Conservation (phyloP, 2,113 vertebrate genomes). For the Coryphaenoides rupestris region DNA sequence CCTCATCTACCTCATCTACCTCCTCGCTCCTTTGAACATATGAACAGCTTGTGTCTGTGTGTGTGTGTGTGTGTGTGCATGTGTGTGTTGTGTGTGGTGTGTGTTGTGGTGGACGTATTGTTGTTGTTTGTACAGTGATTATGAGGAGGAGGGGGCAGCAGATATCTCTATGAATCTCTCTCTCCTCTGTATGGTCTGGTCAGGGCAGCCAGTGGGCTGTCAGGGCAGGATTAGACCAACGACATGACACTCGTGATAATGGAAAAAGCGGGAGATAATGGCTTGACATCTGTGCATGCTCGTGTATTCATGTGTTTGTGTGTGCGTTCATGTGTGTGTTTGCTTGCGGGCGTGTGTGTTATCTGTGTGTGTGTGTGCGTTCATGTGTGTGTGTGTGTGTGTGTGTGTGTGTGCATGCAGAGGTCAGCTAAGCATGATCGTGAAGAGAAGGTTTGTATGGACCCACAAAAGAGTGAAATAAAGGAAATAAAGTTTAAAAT, state of each 20-base stretch:
- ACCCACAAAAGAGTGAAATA: no score
- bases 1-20: no score
- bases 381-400: no score
- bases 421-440: background rate
- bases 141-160: constrained; percentile 33
- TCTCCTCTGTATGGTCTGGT: constrained; percentile 16
- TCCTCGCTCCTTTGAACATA: constrained; percentile 43
- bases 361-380: background rate
- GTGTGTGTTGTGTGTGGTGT: background rate
- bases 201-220: constrained; percentile 33
- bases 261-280: constrained; percentile 38
- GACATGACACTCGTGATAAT: constrained; percentile 57
- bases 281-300: constrained; percentile 23
- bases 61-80: constrained; percentile 7
- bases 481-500: no score
- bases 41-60: no score
- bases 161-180: constrained; percentile 35
- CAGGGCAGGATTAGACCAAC: constrained; percentile 43
- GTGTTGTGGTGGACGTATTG: constrained; percentile 6
- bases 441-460: no score
- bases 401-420: background rate
- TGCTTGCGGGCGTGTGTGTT: no score
- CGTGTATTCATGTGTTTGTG: constrained; percentile 7
- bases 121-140: constrained; percentile 34
- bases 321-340: no score